These are phyloP conservation scores for Saccostrea cuccullata DNA, from an alignment of 1,140 invertebrate species.

Conservation along the genomic window DNA sequence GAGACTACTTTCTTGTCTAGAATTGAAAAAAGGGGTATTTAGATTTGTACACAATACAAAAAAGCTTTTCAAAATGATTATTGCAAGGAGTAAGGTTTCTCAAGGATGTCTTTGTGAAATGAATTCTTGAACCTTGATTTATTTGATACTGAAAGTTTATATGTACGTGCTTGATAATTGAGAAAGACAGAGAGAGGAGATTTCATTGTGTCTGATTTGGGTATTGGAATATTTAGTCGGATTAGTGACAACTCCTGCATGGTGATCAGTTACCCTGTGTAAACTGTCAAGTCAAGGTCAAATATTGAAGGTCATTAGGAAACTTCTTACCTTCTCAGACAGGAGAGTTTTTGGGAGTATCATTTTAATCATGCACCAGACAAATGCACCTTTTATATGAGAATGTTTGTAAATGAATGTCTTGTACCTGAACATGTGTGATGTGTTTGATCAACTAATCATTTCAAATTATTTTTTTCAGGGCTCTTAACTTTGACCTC, in stretches of 20 bases:
- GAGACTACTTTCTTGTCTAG: neutral
- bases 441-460: neutral
- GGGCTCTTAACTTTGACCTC: neutral
- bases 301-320: neutral
- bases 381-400: neutral
- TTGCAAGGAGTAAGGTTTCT: neutral
- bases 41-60: neutral
- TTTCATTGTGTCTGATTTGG: neutral
- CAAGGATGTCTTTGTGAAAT: neutral
- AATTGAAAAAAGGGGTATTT: neutral
- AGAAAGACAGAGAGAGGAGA: neutral
- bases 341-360: neutral
- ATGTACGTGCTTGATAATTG: neutral
- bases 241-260: neutral
- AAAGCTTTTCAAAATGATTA: neutral
- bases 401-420: neutral
- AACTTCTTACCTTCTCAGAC: neutral
- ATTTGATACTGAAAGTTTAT: neutral
- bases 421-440: neutral
- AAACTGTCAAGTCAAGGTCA: neutral
- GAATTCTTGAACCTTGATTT: neutral
- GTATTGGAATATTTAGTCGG: neutral
- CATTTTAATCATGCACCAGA: neutral
- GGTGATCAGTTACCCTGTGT: neutral
- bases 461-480: neutral